Base-by-base conservation (phyloP, 1,140 invertebrate genomes). In the Oryzaephilus surinamensis region DNA sequence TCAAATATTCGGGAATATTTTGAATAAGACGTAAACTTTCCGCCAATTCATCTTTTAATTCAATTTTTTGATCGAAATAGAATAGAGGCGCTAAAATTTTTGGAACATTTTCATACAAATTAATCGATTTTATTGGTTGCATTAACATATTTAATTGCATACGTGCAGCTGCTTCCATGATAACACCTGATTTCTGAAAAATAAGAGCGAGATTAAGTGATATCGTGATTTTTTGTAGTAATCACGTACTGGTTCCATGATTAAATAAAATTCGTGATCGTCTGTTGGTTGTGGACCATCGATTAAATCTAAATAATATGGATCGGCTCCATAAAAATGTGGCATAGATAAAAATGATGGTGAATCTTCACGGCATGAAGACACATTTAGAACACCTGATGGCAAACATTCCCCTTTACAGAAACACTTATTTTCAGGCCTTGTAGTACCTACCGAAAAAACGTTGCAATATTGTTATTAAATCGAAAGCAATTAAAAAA, bases 81-180 rank as follows among this genome's bases (percentile, higher is more conserved):
- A 60, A 60, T 15, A 60, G 31, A 4, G 58, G 58, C 4, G 57
- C 27, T 16, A 45, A 52, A 2, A 56, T 38, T 43, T 56, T 58
- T 2, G 51, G 52, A 6, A 60, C 54, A 8, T 52, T 46, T 28
- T 39, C 18, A 28, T 54, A 59, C 30, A 51, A 49, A 39, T 20
- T 36, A 38, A 24, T 19, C n/a, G 3, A 21, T n/a, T 65, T 54
- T 33, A 70, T 73, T 19, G 79, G 74, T 42, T 82, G 74, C 1
- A 86, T 57, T 36, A 83, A 65, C 44, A 86, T 69, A 54, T 88
- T 88, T 17, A 85, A 65, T 64, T 89, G 84, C 41, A 89, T 74
- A 42, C 77, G 68, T 0, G 77, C 83, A 10, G 40, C 43, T 6
- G 57, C 41, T 27, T 60, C 48, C 27, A 60, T 48, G 5, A 58